Evolutionary conservation across 1,140 invertebrate genomes (phyloP), one percentile per base, ranked within the genome.

Genomic region (Pseudoatta argentina): DNA sequence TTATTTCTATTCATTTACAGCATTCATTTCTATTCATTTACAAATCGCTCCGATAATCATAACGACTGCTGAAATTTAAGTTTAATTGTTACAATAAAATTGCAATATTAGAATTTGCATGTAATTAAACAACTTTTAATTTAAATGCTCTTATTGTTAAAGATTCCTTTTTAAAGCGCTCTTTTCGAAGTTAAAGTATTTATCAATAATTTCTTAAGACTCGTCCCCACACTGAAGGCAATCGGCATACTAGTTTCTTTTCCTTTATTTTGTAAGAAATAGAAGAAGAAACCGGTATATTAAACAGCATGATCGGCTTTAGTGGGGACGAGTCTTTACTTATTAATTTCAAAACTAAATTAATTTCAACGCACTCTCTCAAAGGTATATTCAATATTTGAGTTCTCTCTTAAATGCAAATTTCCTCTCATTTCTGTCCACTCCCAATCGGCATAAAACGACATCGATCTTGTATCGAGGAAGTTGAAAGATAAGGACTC

Each of bases 391-490:
- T 14, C n/a, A 51, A 44, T 30, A 16, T 82, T 59, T 59, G 39
- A 14, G 67, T 30, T 24, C 14, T 44, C 27, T 34, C 12, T 64
- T 30, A 73, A 61, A 51, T 63, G 69, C 55, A 71, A 75, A 83
- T 75, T 61, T 75, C 24, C 24, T 48, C 3, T 48, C 66, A 3
- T 51, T 67, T 79, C 30, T 14, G 48, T 53, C 18, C 51, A 57
- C 34, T 24, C 7, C 16, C 21, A 10, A 48, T 55, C 34, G 10
- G 66, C 21, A 24, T 10, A 21, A 63, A 34, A 24, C 61, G 39
- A 78, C 66, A 61, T 86, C 53, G 51, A 82, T n/a, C 39, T 82
- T 72, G 51, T 86, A 79, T 72, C 85, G 53, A 81, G 66, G 34
- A 86, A 79, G 48, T 53, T 21, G 66, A 64, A 83, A 71, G 66